A percentile compares a stretch with the other conserved stretches of the same genome.
These are phyloP conservation scores for Physella acuta DNA, from an alignment of 1,140 invertebrate genomes.

Conservation along the genomic window DNA sequence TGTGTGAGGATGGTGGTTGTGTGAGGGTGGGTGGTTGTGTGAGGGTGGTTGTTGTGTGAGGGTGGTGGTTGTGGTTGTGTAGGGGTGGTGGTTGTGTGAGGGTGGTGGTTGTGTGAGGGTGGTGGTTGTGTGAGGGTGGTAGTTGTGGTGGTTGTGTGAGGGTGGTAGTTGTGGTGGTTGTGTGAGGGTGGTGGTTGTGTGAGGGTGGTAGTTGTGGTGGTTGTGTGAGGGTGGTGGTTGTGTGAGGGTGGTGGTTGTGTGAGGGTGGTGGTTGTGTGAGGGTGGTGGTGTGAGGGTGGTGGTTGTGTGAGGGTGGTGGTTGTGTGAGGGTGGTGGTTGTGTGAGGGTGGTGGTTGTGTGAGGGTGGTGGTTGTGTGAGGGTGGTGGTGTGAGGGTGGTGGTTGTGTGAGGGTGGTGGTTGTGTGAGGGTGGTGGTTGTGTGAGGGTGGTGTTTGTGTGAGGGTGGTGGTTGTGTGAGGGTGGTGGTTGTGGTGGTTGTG, in stretches of 20 bases:
- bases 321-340: too few species aligned
- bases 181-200: neutral
- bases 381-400: too few species aligned
- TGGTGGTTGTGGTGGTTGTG: too few species aligned
- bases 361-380: too few species aligned
- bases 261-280: neutral
- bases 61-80: neutral
- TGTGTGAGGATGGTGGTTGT: neutral
- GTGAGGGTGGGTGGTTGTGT: neutral
- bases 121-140: neutral
- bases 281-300: neutral
- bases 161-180: neutral
- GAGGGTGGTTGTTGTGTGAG: neutral
- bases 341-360: too few species aligned
- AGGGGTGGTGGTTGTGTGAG: neutral
- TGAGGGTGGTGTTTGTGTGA: too few species aligned
- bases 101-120: neutral
- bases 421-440: too few species aligned
- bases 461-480: too few species aligned
- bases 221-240: neutral
- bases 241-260: neutral
- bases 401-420: too few species aligned
- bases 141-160: neutral
- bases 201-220: neutral
- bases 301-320: too few species aligned